Evolutionary conservation across 1,140 invertebrate species (phyloP).

Genomic region (Nephila pilipes): DNA sequence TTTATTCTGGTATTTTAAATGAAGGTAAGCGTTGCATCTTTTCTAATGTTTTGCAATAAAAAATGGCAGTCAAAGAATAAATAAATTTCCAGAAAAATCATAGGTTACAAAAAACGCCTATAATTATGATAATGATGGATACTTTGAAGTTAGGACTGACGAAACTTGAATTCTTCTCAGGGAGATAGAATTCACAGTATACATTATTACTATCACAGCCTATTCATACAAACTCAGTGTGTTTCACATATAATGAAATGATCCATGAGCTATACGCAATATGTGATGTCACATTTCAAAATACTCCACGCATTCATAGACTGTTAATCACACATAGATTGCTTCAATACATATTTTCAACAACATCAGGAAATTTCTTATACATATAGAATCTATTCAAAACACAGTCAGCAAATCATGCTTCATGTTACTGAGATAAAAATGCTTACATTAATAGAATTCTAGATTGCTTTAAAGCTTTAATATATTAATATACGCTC

Average conservation of each 20-base stretch:
- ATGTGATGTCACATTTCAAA: constrained; percentile 29
- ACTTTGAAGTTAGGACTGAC: neutral
- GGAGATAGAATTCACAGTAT: constrained; percentile 9
- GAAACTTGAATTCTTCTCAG: constrained; percentile 28
- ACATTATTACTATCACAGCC: constrained; percentile 70
- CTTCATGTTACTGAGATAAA: neutral
- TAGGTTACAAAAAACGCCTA: too few species aligned
- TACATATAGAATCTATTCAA: neutral
- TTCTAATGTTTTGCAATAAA: too few species aligned
- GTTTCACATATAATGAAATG: constrained; percentile 62
- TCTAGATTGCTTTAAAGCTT: neutral
- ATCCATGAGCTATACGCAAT: constrained; percentile 24
- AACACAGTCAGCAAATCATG: neutral
- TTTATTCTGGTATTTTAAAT: too few species aligned
- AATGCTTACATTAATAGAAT: neutral
- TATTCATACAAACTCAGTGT: constrained; percentile 52
- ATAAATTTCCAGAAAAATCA: too few species aligned
- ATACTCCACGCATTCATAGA: constrained; percentile 12
- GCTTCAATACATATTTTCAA: neutral
- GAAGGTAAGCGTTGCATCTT: too few species aligned
- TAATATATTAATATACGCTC: neutral
- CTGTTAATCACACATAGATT: neutral
- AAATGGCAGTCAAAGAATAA: too few species aligned
- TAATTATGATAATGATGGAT: neutral
- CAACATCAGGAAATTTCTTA: neutral